Base-by-base conservation (phyloP, 2,888 invertebrate species). In the Cataglyphis altisquamis region DNA sequence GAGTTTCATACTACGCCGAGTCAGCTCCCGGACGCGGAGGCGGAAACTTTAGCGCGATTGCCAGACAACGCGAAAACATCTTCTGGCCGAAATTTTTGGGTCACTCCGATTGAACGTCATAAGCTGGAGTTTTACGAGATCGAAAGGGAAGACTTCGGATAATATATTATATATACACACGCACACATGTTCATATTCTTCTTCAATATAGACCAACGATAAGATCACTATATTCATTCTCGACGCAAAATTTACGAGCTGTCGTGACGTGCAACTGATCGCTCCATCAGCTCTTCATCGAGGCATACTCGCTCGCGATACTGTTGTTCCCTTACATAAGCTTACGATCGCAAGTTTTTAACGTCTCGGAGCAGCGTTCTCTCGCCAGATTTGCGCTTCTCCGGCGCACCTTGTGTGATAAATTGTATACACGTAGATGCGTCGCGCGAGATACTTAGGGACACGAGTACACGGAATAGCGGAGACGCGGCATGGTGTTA, bases 1-100 rank as follows among this genome's bases (percentile, higher is more conserved):
- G 92, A 94, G 94, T 94, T 94, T 90, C 88, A 88, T 91, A 93
- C 88, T 41, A 62, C 52, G 67, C 36, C 45, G 52, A 60, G 64
- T 55, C 55, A 82, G 81, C 72, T 70, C 55, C 55, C 39, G 63
- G 55, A 66, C 39, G 48, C 45, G 73, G 18, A 32, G 52, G 45
- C 45, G 80, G 62, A 77, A 78, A 70, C 77, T 77, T 62, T 63
- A 78, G 48, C 68, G 82, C 81, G 74, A 57, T 73, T 39, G 60
- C 64, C 36, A 48, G 73, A 81, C 39, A 72, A 63, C 60, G 72
- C 60, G 75, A 66, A 32, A 45, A 77, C 66, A 29, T 74, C 52
- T 10, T 52, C 36, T 41, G 45, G 45, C 41, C 66, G 48, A 36
- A 70, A 70, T 80, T 81, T 81, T 80, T 80, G 36, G 78, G 78